Evolutionary conservation across 2,113 vertebrate genomes (phyloP).

Genomic region (Paramisgurnus dabryanus): DNA sequence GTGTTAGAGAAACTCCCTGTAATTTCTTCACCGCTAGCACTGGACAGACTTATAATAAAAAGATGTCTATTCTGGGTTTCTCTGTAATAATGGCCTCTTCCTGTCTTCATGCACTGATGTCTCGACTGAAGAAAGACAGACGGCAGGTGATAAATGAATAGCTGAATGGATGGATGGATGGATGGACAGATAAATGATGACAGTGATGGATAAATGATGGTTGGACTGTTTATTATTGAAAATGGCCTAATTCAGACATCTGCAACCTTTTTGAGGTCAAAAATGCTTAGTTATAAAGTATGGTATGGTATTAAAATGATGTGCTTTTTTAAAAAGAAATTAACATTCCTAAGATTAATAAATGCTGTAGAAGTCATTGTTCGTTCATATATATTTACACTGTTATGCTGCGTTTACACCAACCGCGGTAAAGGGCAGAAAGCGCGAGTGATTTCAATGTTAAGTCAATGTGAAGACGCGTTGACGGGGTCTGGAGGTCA

Average conservation of each 20-base stretch:
- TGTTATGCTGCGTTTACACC: no score
- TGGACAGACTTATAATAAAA: constrained; percentile 84
- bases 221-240: not conserved
- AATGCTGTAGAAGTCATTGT: no score
- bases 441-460: no score
- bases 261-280: no score
- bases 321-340: no score
- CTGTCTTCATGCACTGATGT: constrained; percentile 68
- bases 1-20: constrained; percentile 81
- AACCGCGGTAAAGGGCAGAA: no score
- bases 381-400: no score
- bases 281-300: no score
- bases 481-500: no score
- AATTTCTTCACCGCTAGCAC: constrained; percentile 79
- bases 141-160: constrained; percentile 42
- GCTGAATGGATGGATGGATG: not conserved
- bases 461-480: no score
- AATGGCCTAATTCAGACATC: not conserved
- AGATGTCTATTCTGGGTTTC: constrained; percentile 81
- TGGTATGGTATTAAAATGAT: no score
- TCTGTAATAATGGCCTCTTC: constrained; percentile 85
- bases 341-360: no score
- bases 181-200: not conserved
- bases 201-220: constrained; percentile 12
- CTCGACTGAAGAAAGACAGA: constrained; percentile 51